Evolutionary conservation across 2,888 invertebrate genomes (phyloP).

Genomic region (Pardosa pseudoannulata): DNA sequence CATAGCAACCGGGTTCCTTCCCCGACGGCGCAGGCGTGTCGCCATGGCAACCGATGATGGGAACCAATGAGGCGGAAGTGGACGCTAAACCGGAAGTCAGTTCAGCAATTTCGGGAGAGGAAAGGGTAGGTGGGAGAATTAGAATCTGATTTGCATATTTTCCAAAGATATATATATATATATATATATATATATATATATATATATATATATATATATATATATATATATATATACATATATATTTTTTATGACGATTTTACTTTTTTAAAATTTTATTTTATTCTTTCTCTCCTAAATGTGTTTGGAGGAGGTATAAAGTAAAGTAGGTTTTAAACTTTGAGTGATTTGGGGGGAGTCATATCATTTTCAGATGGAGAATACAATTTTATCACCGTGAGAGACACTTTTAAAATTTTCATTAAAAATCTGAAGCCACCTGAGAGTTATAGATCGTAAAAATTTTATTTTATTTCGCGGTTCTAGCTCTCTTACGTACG

Average conservation of each 20-base stretch:
- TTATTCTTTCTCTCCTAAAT: not conserved
- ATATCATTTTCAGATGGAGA: not conserved
- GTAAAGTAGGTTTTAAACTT: slow-evolving; percentile 4
- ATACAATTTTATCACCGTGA: not conserved
- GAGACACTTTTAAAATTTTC: not conserved
- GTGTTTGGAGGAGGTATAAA: slow-evolving; percentile 12
- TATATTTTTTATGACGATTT: too few species aligned
- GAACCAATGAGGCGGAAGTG: slow-evolving; percentile 69
- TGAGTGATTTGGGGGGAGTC: not conserved
- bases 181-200: not conserved
- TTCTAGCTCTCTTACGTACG: too few species aligned
- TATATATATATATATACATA: too few species aligned
- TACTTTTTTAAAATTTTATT: too few species aligned
- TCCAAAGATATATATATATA: not conserved
- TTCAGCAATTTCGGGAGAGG: slow-evolving; percentile 57
- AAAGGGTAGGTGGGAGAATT: too few species aligned
- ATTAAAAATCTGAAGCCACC: too few species aligned
- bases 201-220: too few species aligned
- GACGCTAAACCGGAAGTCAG: slow-evolving; percentile 68
- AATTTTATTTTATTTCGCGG: too few species aligned
- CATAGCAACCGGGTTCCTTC: slow-evolving; percentile 37
- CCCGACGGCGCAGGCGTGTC: not conserved
- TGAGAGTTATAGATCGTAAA: too few species aligned
- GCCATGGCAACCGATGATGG: slow-evolving; percentile 46
- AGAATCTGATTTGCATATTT: slow-evolving; percentile 68